phyloP scores from a whole-genome alignment of 2,888 invertebrate species.

The Chymomyza procnemis region DNA sequence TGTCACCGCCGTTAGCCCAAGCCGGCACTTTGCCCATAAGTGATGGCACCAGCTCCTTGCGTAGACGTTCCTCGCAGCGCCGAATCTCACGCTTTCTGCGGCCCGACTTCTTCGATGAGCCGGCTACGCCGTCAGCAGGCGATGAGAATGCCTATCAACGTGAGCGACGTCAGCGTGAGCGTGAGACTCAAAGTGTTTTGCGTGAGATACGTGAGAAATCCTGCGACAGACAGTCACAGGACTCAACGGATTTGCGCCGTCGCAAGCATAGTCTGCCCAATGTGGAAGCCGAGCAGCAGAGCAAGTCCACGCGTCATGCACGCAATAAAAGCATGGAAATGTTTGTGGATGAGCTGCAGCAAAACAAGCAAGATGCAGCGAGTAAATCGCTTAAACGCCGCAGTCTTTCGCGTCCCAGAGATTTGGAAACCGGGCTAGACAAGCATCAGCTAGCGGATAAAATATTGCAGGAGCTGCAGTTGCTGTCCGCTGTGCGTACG shows the following conservation, averaged over 20 bases:
- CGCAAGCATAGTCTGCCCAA: conserved; percentile 61
- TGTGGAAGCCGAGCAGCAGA: conserved; percentile 32
- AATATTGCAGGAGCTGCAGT: conserved; percentile 76
- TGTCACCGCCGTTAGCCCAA: conserved; percentile 59
- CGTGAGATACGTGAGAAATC: conserved; percentile 84
- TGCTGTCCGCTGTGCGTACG: conserved; percentile 71
- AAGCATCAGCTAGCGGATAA: conserved; percentile 76
- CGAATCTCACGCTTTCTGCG: conserved; percentile 87
- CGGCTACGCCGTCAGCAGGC: conserved; percentile 76
- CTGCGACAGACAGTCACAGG: conserved; percentile 77
- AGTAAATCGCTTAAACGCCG: conserved; percentile 42
- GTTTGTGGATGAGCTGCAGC: conserved; percentile 51
- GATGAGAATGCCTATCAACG: conserved; percentile 83
- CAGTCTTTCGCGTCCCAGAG: conserved; percentile 64
- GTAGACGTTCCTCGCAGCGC: conserved; percentile 79
- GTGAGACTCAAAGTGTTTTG: conserved; percentile 84
- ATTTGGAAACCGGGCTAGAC: conserved; percentile 56
- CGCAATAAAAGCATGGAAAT: conserved; percentile 77
- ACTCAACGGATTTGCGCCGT: conserved; percentile 59
- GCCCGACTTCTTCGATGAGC: conserved; percentile 86
- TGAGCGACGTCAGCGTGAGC: conserved; percentile 82
- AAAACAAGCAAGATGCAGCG: not conserved
- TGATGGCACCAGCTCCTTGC: conserved; percentile 62
- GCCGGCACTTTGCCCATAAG: conserved; percentile 24
- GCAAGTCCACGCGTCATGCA: conserved; percentile 53